Conservation (phyloP, 2,888 invertebrate species). For the Pollenia angustigena region DNA sequence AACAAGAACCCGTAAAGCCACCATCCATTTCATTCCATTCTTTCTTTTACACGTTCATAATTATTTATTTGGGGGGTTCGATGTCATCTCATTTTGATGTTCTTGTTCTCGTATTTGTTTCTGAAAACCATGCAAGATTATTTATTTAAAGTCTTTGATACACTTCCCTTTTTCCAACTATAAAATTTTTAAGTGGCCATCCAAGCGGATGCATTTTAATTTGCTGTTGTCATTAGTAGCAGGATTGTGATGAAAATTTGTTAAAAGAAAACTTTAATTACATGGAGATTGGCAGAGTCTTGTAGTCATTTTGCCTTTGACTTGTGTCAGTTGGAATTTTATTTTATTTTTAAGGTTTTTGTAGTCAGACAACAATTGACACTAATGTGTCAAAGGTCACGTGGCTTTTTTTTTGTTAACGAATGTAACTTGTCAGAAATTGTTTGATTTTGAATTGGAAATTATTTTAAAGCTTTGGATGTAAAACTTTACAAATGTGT, state of each 20-base stretch:
- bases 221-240: conserved; percentile 76
- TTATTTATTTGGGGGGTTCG: conserved; percentile 57
- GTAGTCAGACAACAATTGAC: conserved; percentile 78
- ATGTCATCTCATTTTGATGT: conserved; percentile 39
- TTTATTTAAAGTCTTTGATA: conserved; percentile 63
- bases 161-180: conserved; percentile 25
- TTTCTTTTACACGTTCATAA: conserved; percentile 55
- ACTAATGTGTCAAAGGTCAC: conserved; percentile 83
- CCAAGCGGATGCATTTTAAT: conserved; percentile 83
- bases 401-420: conserved; percentile 78
- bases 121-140: conserved; percentile 81
- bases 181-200: conserved; percentile 81
- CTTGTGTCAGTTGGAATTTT: conserved; percentile 54
- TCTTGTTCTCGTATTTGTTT: conserved; percentile 79
- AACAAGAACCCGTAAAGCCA: conserved; percentile 47
- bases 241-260: conserved; percentile 72
- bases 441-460: conserved; percentile 50
- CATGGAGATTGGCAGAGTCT: conserved; percentile 73
- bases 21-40: conserved; percentile 31
- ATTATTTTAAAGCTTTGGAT: conserved; percentile 49
- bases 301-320: conserved; percentile 67
- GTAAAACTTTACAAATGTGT: background rate
- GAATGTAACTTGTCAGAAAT: conserved; percentile 54
- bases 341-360: conserved; percentile 75
- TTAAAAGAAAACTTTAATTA: conserved; percentile 70